Percentiles rank a stretch among this genome's conserved stretches.
Conservation (phyloP, 1,140 invertebrate species). For the Drosophila nigromelanica region DNA sequence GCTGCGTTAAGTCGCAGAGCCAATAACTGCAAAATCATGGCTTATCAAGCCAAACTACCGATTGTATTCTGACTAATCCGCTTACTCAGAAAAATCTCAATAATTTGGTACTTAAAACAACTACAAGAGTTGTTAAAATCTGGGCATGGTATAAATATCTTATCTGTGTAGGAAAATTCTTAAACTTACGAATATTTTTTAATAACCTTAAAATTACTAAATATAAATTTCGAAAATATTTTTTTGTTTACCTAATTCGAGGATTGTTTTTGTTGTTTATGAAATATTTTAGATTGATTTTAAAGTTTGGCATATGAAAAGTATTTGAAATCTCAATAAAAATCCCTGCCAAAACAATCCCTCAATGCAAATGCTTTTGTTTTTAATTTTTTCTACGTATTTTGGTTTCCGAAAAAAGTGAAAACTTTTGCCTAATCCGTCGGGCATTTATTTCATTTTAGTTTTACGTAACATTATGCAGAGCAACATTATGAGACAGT, state of each 20-base stretch:
- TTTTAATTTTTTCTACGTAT: conserved; percentile 71
- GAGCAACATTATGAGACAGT: conserved; percentile 39
- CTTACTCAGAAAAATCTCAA: conserved; percentile 8
- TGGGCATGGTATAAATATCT: no score
- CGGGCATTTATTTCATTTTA: conserved; percentile 36
- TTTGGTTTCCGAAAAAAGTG: conserved; percentile 39
- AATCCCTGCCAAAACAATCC: conserved; percentile 24
- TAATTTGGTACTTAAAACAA: no score
- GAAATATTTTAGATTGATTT: no score
- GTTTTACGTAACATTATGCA: conserved; percentile 81
- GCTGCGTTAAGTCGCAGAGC: conserved; percentile 11
- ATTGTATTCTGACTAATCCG: conserved; percentile 64
- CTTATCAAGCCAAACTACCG: conserved; percentile 43
- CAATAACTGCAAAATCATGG: conserved; percentile 25
- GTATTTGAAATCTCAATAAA: conserved; percentile 36
- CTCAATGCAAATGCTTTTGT: conserved; percentile 26
- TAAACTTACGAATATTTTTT: no score
- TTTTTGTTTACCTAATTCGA: no score
- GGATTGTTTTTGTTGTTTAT: no score
- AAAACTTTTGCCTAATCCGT: conserved; percentile 42
- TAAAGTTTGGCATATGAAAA: not conserved
- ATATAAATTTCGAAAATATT: no score
- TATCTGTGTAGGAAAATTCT: no score
- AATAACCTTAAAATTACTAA: no score
- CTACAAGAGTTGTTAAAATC: no score